Base-by-base conservation (phyloP, 2,113 vertebrate genomes). In the Pseudois nayaur region DNA sequence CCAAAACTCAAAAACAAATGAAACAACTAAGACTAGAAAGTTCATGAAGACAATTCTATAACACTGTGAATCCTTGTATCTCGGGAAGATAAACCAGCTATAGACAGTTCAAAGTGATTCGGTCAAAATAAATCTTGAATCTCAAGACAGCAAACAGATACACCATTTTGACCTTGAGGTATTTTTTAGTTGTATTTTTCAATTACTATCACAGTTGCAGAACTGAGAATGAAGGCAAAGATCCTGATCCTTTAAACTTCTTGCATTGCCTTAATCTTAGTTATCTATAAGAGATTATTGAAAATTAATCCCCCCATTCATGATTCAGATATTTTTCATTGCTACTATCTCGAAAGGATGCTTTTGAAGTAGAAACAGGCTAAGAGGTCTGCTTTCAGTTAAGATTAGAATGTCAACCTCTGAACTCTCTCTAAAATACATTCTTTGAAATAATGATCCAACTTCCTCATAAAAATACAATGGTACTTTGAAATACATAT, bases 341-440 rank as follows among this genome's bases (percentile, higher is more conserved):
- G 57, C 83, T 91, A 17, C 36, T 83, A 86, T 87, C 50, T 93
- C 48, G 59, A 87, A 83, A 78, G 83, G 57, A 59, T 36, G 82
- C 33, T 91, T 93, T 91, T 67, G 33, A 95, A 93, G 85, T 27
- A 71, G 54, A 91, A 89, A 64, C 54, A 62, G 13, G 36, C 40
- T 79, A 92, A 60, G 55, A 96, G 59, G 15, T 71, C 87, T 97
- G 31, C 67, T 96, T 86, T 86, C 43, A 40, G 89, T 91, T 92
- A 96, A 96, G 29, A 96, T 78, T 88, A 94, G 33, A 95, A 93
- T 64, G 43, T 88, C 94, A 88, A 52, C 90, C 93, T 97, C 85
- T 94, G 88, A 96, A 89, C 90, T 95, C 54, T 87, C 60, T 88
- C 52, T 95, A 67, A 86, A n/a, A 36, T 17, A 76, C 36, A 76